Base-by-base conservation (phyloP, 2,888 invertebrate species). In the Drosophila histrio region DNA sequence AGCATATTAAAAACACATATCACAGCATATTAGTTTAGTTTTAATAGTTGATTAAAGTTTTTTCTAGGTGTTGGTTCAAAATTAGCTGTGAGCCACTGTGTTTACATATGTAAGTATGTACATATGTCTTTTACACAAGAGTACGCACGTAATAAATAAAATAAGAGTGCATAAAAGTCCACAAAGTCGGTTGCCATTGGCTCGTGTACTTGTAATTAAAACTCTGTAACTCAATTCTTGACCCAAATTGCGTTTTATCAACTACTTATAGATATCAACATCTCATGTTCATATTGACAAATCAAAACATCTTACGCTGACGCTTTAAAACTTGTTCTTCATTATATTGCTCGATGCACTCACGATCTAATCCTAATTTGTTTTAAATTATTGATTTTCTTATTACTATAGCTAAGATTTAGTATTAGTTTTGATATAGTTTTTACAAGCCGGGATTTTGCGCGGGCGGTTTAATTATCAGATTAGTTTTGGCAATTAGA, bases 211-310 rank as follows among this genome's bases (percentile, higher is more conserved):
- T 30, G 44, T 53, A 22, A 58, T 59, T 72, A 17, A 44, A 60
- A 64, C 21, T 9, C 44, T 49, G 26, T 71, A 63, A 59, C 71
- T 78, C 61, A 68, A 64, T 59, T 76, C 72, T 79, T 81, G 81
- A 81, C 81, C 82, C 49, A 79, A 71, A 69, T 82, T 28, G n/a
- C 24, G 34, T 49, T 56, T 68, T 72, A 75, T 75, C 77, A 63
- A n/a, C 0, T 54, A 63, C 60, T 64, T 68, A 28, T 11, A 58
- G 71, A 72, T 70, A 71, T 38, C 32, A 44, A 43, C 32, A 47
- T 36, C 47, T 53, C 32, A 30, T 15, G 1, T 15, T 11, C 17
- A 3, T 41, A 58, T 32, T 63, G 49, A 65, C 32, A 63, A 67
- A 41, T 49, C 17, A 36, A 32, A 62, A 15, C 26, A 57, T n/a